Conservation (phyloP, 2,888 invertebrate species). For the Periphyllus acericola region DNA sequence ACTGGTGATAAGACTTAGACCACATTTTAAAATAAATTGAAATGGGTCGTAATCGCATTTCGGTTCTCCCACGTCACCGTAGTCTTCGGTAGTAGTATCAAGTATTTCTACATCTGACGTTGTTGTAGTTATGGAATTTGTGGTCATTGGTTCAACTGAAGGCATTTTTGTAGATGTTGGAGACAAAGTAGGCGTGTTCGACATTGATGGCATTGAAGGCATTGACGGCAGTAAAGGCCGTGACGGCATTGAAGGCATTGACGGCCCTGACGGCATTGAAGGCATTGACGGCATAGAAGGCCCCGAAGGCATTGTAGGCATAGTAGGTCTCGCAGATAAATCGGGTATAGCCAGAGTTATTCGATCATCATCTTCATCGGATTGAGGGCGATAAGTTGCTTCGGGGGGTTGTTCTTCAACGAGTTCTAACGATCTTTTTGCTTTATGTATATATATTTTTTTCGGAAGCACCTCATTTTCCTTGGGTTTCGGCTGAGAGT, state of each 20-base stretch:
- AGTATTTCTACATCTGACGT: neutral
- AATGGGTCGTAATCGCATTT: constrained; percentile 39
- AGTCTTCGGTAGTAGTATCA: constrained; percentile 39
- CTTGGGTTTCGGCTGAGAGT: too few species aligned
- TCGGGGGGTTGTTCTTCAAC: constrained; percentile 44
- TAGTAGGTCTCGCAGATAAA: neutral
- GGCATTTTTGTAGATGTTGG: neutral
- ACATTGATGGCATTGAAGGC: neutral
- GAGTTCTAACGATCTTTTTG: constrained; percentile 26
- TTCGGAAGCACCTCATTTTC: neutral
- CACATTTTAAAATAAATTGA: constrained; percentile 23
- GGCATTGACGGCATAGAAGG: constrained; percentile 1
- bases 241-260: neutral
- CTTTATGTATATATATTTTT: neutral
- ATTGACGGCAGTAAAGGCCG: neutral
- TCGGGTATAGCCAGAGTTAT: neutral
- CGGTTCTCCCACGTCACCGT: constrained; percentile 2
- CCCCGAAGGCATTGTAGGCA: neutral
- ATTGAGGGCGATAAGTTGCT: neutral
- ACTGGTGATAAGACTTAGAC: constrained; percentile 42
- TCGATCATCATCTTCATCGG: neutral
- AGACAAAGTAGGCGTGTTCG: too few species aligned
- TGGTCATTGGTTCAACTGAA: neutral
- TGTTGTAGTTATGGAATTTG: neutral
- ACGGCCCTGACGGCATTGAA: neutral